Evolutionary conservation across 2,888 invertebrate genomes (phyloP).

Genomic region (Gastrophysa polygoni): DNA sequence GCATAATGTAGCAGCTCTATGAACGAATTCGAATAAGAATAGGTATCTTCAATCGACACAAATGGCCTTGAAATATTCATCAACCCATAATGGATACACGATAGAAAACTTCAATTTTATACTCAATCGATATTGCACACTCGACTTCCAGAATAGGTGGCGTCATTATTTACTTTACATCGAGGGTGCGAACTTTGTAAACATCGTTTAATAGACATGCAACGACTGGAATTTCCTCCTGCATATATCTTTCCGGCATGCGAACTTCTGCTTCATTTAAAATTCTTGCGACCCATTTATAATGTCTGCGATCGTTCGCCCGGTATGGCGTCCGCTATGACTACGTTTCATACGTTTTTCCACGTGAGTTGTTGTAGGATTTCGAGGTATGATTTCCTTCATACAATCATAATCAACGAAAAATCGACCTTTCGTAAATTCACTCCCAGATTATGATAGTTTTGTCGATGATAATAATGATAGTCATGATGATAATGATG

Average conservation of each 20-base stretch:
- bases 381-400: neutral
- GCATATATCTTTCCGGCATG: constrained; percentile 49
- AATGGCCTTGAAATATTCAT: constrained; percentile 21
- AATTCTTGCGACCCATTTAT: constrained; percentile 34
- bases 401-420: too few species aligned
- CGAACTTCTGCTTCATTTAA: constrained; percentile 43
- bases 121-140: constrained; percentile 35
- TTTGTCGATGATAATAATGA: too few species aligned
- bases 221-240: constrained; percentile 50
- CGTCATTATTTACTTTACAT: constrained; percentile 46
- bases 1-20: too few species aligned
- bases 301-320: constrained; percentile 6
- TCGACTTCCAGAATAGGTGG: constrained; percentile 8
- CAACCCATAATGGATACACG: constrained; percentile 14
- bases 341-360: neutral
- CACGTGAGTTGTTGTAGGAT: neutral
- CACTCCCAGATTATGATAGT: too few species aligned
- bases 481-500: too few species aligned
- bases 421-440: too few species aligned
- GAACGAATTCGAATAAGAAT: too few species aligned
- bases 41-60: constrained; percentile 4
- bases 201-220: constrained; percentile 53
- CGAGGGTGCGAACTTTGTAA: constrained; percentile 51
- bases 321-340: constrained; percentile 1
- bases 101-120: constrained; percentile 32